phyloP scores from a whole-genome alignment of 2,888 invertebrate genomes.

The Physocephala rufipes region DNA sequence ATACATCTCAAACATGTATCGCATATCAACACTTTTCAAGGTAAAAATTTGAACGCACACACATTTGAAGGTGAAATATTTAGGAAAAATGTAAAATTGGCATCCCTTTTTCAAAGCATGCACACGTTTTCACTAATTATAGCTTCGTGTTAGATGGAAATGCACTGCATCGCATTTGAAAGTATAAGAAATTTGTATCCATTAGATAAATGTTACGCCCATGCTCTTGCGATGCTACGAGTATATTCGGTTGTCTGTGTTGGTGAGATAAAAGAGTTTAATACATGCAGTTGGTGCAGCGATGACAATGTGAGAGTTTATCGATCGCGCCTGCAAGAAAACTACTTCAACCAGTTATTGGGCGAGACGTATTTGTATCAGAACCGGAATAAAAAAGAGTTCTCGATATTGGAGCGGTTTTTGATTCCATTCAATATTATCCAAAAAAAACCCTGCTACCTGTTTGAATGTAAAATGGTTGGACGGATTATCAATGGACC shows the following conservation, averaged over 20 bases:
- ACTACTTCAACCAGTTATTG: neutral
- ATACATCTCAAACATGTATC: too few relatives aligned
- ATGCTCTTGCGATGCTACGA: neutral
- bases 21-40: too few relatives aligned
- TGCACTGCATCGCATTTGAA: neutral
- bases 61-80: too few relatives aligned
- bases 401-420: neutral
- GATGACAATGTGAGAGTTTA: neutral
- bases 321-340: neutral
- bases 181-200: conserved; percentile 15
- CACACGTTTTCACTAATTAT: neutral
- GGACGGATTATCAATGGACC: conserved; percentile 15
- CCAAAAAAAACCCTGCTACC: neutral
- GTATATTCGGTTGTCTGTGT: conserved; percentile 11
- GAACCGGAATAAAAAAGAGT: neutral
- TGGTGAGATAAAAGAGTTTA: neutral
- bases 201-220: conserved; percentile 26
- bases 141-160: neutral
- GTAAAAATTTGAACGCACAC: too few relatives aligned
- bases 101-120: neutral
- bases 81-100: neutral
- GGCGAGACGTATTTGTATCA: neutral
- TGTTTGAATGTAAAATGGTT: neutral
- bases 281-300: neutral
- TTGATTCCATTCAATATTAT: conserved; percentile 5